Conservation (phyloP, 2,113 vertebrate species). For the Brachyistius frenatus region DNA sequence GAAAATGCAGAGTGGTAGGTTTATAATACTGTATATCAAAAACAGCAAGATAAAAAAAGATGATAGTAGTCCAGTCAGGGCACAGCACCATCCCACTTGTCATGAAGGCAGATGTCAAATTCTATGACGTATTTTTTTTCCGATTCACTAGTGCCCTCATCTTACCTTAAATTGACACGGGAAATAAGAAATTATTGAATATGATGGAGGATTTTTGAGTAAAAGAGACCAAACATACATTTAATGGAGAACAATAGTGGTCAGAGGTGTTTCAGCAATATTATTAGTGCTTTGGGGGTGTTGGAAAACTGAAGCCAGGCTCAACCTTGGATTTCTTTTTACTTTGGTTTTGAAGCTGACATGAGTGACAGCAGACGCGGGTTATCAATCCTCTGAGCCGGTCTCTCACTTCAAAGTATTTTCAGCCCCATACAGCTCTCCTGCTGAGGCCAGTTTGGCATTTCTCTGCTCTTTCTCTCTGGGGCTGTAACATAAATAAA, state of each 20-base stretch:
- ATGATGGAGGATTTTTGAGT: not conserved
- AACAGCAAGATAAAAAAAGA: no score
- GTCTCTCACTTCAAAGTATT: constrained; percentile 83
- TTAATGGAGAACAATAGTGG: constrained; percentile 46
- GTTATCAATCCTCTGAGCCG: constrained; percentile 84
- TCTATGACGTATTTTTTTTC: not conserved
- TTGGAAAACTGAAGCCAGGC: constrained; percentile 74
- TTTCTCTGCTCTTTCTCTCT: constrained; percentile 83
- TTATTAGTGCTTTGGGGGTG: constrained; percentile 61
- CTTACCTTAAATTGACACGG: constrained; percentile 21
- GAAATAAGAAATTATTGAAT: constrained; percentile 27
- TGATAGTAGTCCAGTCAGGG: not conserved
- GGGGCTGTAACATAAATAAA: constrained; percentile 86
- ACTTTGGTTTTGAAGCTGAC: constrained; percentile 68
- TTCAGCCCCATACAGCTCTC: constrained; percentile 69
- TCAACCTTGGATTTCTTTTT: constrained; percentile 66
- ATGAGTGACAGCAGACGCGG: constrained; percentile 84
- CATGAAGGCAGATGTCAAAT: not conserved
- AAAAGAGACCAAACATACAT: constrained; percentile 35
- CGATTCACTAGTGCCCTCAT: constrained; percentile 16
- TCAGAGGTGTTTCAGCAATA: constrained; percentile 55
- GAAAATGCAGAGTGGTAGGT: no score
- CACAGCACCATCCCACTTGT: not conserved
- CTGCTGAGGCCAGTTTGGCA: constrained; percentile 78
- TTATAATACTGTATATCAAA: no score